Percentiles rank a stretch among this genome's conserved stretches.
phyloP scores from a whole-genome alignment of 2,888 invertebrate species.

The Apocheima hispidaria region DNA sequence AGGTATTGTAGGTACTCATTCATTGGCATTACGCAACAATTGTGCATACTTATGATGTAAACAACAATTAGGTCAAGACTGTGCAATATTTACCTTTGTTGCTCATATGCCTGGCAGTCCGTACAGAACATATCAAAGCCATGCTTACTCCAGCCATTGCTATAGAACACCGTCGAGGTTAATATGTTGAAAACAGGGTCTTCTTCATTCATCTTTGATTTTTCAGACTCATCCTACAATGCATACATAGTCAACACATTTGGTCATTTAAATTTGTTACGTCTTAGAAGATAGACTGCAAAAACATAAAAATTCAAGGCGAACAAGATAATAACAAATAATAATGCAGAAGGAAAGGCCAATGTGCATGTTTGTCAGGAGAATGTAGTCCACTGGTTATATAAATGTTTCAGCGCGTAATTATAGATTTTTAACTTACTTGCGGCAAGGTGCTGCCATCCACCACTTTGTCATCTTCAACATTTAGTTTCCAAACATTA shows the following conservation, averaged over 20 bases:
- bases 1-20: constrained; percentile 11
- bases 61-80: constrained; percentile 22
- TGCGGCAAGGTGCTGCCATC: constrained; percentile 87
- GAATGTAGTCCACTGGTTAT: constrained; percentile 65
- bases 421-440: constrained; percentile 67
- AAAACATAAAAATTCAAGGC: constrained; percentile 57
- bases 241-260: constrained; percentile 17
- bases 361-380: constrained; percentile 46
- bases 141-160: constrained; percentile 89
- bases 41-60: constrained; percentile 20
- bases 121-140: constrained; percentile 88
- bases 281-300: constrained; percentile 32
- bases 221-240: constrained; percentile 77
- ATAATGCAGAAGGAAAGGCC: constrained; percentile 52
- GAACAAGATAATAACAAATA: constrained; percentile 50
- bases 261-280: constrained; percentile 6
- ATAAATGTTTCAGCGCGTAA: constrained; percentile 62
- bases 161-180: constrained; percentile 89
- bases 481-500: constrained; percentile 93
- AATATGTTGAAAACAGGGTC: constrained; percentile 92
- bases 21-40: constrained; percentile 20
- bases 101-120: constrained; percentile 86
- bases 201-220: constrained; percentile 81
- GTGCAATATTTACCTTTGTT: constrained; percentile 71
- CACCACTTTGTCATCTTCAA: constrained; percentile 91